Evolutionary conservation across 37 sponge, comb jelly and placozoan genomes (phyloP), one percentile per base, ranked within the genome.

Genomic region (Spongilla lacustris): DNA sequence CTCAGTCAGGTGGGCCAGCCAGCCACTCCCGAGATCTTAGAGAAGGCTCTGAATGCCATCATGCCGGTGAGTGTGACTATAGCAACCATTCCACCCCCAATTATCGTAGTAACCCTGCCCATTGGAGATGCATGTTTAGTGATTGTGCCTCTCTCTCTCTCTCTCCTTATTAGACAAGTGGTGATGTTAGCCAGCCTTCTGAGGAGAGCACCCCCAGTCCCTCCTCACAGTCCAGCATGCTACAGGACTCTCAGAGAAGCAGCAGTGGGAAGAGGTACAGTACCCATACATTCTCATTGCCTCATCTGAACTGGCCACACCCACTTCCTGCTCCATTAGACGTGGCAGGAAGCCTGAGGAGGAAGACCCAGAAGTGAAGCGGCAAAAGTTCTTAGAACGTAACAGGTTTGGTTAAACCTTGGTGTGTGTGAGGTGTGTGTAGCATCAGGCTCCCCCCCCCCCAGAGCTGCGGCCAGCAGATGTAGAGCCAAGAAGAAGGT

Each of bases 401-500:
- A 96, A 96, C 81, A 87, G 92, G 91, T 85, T 31, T 36, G 77
- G 41, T 48, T 35, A 41, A 6, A 9, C 41, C 3, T 41, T 3
- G 41, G 3, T 3, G 21, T 76, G 22, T 36, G 35, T 76, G 77
- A 36, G 41, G 14, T 35, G 27, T 33, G 14, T 76, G 36, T 69
- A 6, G 8, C 2, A 13, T 74, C 5, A 41, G 41, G 41, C 8
- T 3, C 4, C 70, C n/a, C 10, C 30, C 30, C 22, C 49, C 25
- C 0, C 78, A 92, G 96, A 58, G 97, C 96, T 31, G 97, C 97
- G 34, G 97, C 97, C 8, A 89, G 88, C 19, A 66, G 97, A 2
- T 96, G 97, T 69, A 70, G 97, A 28, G 88, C 89, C n/a, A 94
- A 94, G 85, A 94, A 94, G 84, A 96, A 96, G 81, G 38, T 73